Base-by-base conservation (phyloP, 1,140 invertebrate species). In the Drosophila neocordata region DNA sequence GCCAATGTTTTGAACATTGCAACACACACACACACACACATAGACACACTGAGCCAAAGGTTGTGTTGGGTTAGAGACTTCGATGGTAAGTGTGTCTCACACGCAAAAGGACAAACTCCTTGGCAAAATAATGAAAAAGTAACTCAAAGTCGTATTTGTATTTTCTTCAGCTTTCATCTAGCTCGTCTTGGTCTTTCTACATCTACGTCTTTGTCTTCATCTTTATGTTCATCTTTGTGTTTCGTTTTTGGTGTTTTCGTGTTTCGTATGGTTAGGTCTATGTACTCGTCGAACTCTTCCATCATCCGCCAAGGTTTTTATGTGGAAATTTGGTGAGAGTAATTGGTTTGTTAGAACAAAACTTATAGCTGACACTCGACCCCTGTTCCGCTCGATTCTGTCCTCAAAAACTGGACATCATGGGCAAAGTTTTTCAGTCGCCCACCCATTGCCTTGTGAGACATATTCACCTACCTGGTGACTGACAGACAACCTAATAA, bases 261-360 rank as follows among this genome's bases (percentile, higher is more conserved):
- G 34, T 37, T 38, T 56, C 27, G 41, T 52, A 24, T 48, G 52
- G 27, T 24, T 53, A 34, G 24, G 44, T 37, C 34, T 61, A 15
- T 34, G 20, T 22, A 13, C 55, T 60, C 34, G 57, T 85, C 82
- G 82, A 85, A 87, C 82, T 87, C 82, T 79, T 85, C 78, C 82
- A 85, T 85, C 82, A 85, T 83, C 71, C 35, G 55, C 58, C 59
- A 56, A 69, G 57, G 52, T 65, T 56, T 64, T 66, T 77, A 60
- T 67, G 67, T 87, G 77, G 82, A 85, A 85, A 85, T 85, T 31
- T 85, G 82, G 82, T 87, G 82, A 82, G 82, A 85, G 82, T 85
- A 85, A 85, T 85, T 85, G 82, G 82, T 85, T 85, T 85, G 82
- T 85, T 85, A 85, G 82, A 85, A 85, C 82, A 85, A 85, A 85